These are phyloP conservation scores for Lethenteron reissneri DNA, from an alignment of 2,113 vertebrate species.

Conservation along the genomic window DNA sequence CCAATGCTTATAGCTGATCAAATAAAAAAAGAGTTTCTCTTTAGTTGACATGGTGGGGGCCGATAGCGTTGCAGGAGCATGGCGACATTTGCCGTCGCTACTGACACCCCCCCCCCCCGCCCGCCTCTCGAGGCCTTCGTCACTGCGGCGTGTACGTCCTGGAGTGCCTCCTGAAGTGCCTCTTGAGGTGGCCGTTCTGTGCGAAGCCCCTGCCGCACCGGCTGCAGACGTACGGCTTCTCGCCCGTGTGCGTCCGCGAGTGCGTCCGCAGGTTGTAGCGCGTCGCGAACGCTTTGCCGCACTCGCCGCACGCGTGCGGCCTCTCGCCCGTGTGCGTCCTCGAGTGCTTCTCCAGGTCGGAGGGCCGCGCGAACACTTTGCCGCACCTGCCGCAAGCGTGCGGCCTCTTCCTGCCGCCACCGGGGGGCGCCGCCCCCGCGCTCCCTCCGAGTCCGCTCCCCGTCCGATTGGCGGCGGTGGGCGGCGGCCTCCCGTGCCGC, in stretches of 20 bases:
- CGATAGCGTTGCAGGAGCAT: too few relatives aligned
- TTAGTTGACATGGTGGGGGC: too few relatives aligned
- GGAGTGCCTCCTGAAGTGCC: slow-evolving; percentile 17
- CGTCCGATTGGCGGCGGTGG: too few relatives aligned
- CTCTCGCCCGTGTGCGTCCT: slow-evolving; percentile 26
- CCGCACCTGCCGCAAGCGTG: slow-evolving; percentile 23
- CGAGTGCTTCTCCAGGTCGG: slow-evolving; percentile 21
- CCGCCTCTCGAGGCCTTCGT: too few relatives aligned
- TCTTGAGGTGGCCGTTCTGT: slow-evolving; percentile 16
- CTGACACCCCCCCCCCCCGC: too few relatives aligned
- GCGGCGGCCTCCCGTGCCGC: too few relatives aligned
- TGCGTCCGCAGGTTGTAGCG: slow-evolving; percentile 13
- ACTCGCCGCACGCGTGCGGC: slow-evolving; percentile 21
- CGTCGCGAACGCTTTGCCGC: slow-evolving; percentile 21
- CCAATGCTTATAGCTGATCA: too few relatives aligned
- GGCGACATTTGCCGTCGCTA: too few relatives aligned
- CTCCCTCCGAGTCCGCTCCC: too few relatives aligned
- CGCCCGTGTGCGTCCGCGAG: slow-evolving; percentile 17
- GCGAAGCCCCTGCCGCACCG: slow-evolving; percentile 18
- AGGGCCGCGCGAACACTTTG: slow-evolving; percentile 25
- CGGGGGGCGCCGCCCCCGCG: too few relatives aligned
- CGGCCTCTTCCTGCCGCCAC: slow-evolving; percentile 14
- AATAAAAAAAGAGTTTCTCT: too few relatives aligned
- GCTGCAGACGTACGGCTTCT: slow-evolving; percentile 16
- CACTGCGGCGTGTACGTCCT: too few relatives aligned